Evolutionary conservation across 2,888 invertebrate species (phyloP), one percentile per base, ranked within the genome.

Genomic region (Trissoscelio sp.): DNA sequence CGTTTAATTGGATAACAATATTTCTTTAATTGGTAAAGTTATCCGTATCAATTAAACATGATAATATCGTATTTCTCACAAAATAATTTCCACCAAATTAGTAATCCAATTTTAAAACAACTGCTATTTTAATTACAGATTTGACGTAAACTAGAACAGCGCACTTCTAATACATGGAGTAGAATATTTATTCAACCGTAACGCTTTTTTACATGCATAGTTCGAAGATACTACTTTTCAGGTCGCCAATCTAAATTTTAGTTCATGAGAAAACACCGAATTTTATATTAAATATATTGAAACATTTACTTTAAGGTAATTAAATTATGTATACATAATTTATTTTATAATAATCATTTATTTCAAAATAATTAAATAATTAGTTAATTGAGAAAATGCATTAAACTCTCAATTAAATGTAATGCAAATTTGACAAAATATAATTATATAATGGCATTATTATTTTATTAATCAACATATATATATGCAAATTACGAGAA

Each of bases 141-240:
- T 51, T 28, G 12, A 57, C n/a, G 48, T 24, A 48, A 34, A 69
- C 20, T 51, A 22, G 46, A 42, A 20, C 12, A 9, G 20, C 14
- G 20, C n/a, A n/a, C 22, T 18, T 58, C 11, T 12, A 24, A 14
- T 58, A 44, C 20, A 16, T 42, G 31, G 11, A 69, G 20, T 37
- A 14, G 46, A 57, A 37, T 58, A 70, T 70, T 70, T 46, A 70
- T 70, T 58, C 57, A 58, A 46, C 69, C 69, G 58, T 57, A 16
- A 57, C 55, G 11, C 3, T 58, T 70, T 67, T 58, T 70, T 7
- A n/a, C 55, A 42, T 14, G 28, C 24, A 67, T 18, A 28, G 53
- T 46, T 48, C 22, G 22, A 48, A 64, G 48, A 55, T 57, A 31
- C 55, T 28, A 67, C 28, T 67, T 67, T 67, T 67, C n/a, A n/a